Conservation (phyloP, 2,113 vertebrate species). For the Cheirogaleus medius region DNA sequence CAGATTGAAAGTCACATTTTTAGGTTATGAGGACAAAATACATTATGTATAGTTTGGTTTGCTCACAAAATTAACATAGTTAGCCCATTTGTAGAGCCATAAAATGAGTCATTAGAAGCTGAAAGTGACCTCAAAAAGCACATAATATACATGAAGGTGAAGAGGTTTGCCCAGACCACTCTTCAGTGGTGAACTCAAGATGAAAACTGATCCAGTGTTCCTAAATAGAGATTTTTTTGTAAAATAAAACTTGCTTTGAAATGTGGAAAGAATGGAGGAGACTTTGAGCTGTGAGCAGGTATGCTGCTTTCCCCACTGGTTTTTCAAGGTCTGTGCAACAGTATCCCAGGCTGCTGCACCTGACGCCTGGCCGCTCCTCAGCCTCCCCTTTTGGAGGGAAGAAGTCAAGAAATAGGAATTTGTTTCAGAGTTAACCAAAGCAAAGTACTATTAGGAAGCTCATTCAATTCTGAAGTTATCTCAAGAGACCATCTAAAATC, state of each 20-base stretch:
- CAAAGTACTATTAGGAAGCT: background rate
- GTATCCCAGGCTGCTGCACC: rapidly evolving
- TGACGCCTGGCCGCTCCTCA: background rate
- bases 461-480: background rate
- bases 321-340: background rate
- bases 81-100: background rate
- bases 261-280: background rate
- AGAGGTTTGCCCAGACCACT: background rate
- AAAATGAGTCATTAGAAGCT: background rate
- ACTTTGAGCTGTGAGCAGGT: background rate
- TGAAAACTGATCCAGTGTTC: background rate
- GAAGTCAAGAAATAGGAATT: background rate
- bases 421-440: background rate
- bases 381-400: background rate
- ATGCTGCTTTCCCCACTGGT: background rate
- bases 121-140: background rate
- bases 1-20: background rate
- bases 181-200: background rate
- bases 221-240: background rate
- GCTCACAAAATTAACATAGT: background rate
- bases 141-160: background rate
- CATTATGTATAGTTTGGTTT: background rate
- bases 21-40: background rate
- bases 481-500: background rate
- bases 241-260: background rate